Evolutionary conservation across 2,888 invertebrate genomes (phyloP).

Genomic region (Cistogaster globosa): DNA sequence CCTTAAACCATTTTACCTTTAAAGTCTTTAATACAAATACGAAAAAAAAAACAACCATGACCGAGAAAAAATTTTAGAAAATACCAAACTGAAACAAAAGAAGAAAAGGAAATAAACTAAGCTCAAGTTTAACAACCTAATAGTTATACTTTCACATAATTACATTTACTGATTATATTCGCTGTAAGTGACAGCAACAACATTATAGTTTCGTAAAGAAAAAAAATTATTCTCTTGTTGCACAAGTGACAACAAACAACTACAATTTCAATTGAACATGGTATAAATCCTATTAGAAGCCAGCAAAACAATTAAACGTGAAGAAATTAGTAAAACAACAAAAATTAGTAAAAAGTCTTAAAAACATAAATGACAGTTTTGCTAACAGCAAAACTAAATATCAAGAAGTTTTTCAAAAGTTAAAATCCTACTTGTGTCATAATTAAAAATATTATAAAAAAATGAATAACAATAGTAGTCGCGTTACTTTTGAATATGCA

Average conservation of each 20-base stretch:
- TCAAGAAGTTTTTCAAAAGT: no score
- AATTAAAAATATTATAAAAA: no score
- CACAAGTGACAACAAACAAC: slow-evolving; percentile 27
- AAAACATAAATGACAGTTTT: slow-evolving; percentile 3
- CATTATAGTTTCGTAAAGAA: neutral
- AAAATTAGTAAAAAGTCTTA: neutral
- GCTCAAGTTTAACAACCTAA: slow-evolving; percentile 45
- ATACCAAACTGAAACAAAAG: no score
- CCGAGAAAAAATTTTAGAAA: no score
- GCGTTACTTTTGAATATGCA: no score
- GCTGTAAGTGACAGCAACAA: slow-evolving; percentile 6
- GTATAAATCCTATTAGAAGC: slow-evolving; percentile 58
- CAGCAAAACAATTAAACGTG: slow-evolving; percentile 55
- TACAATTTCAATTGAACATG: slow-evolving; percentile 50
- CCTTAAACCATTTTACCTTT: no score
- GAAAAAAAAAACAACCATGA: no score
- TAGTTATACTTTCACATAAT: slow-evolving; percentile 67
- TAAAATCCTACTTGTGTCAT: no score
- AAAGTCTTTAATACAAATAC: no score
- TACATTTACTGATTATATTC: slow-evolving; percentile 68
- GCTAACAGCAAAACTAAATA: neutral
- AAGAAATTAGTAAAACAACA: slow-evolving; percentile 39
- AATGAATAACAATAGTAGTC: no score
- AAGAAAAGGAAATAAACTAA: neutral
- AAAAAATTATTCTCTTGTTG: neutral